phyloP scores from a whole-genome alignment of 2,797 vertebrate genomes.

The Spea hammondii region DNA sequence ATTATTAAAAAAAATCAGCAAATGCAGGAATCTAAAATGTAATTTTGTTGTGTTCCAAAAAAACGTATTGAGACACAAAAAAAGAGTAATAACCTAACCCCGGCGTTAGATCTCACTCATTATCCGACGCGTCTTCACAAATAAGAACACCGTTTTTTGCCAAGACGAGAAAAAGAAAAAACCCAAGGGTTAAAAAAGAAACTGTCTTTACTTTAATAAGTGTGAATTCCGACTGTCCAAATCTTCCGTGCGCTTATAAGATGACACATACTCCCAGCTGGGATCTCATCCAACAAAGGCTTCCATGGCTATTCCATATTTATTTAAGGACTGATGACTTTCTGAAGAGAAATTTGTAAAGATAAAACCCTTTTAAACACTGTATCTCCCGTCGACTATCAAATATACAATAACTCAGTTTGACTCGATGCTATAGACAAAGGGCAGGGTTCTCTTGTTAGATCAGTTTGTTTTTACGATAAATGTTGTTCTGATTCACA shows the following conservation, averaged over 20 bases:
- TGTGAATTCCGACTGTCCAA: constrained; percentile 37
- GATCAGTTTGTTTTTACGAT: constrained; percentile 34
- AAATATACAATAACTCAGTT: not conserved
- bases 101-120: constrained; percentile 10
- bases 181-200: constrained; percentile 3
- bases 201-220: constrained; percentile 34
- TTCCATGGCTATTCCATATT: constrained; percentile 49
- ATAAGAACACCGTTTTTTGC: constrained; percentile 8
- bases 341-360: constrained; percentile 46
- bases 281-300: constrained; percentile 9
- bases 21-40: too few relatives aligned
- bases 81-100: not conserved
- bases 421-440: not conserved
- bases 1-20: too few relatives aligned
- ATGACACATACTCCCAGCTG: constrained; percentile 1
- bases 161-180: not conserved
- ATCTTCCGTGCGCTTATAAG: constrained; percentile 10
- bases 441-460: constrained; percentile 36
- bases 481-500: constrained; percentile 41
- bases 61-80: too few relatives aligned
- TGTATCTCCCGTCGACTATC: constrained; percentile 31
- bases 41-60: too few relatives aligned
- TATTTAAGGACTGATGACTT: constrained; percentile 57
- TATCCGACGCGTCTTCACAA: not conserved
- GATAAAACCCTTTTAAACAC: not conserved